Base-by-base conservation (phyloP, 92 coral and sea anemone genomes). In the Parazoanthus atlanticus region DNA sequence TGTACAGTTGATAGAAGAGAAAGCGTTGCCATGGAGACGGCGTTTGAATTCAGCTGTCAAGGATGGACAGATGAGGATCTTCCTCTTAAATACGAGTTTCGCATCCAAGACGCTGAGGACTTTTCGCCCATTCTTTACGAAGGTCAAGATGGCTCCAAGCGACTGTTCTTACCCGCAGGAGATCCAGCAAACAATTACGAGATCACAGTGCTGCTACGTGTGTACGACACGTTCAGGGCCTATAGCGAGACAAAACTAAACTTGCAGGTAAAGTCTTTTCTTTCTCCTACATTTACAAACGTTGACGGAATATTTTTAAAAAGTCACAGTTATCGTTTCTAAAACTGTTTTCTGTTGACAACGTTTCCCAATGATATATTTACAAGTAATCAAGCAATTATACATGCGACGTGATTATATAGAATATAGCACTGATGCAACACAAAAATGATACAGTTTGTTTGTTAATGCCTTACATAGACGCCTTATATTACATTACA, bases 1-100 rank as follows among this genome's bases (percentile, higher is more conserved):
- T 96, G 99, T 71, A 66, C 82, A 10, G 94, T 95, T 38, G 92
- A 93, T 56, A 81, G 85, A 75, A 8, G 9, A 4, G 79, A 87
- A 13, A 98, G 99, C 7, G 85, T 78, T 38, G 98, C 97, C 9
- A 89, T 96, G 86, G 85, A 79, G 10, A 96, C 98, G 49, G 82
- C 76, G 25, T 96, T 96, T 76, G 92, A 89, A 25, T 95, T 96
- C 70, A 78, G 91, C 13, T 96, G 98, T 89, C 89, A 67, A 7
- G 98, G 94, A 19, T 96, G 98, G 98, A 85, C 38, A 9, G 98
- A 96, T 86, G 90, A 88, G 15, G 98, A 93, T 31, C 80, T 64
- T 1, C 92, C 94, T 21, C 91, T 96, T 31, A 88, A 74, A 0
- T 95, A 93, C 80, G 93, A 93, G 72, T 96, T 96, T 85, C 95